phyloP scores from a whole-genome alignment of 2,888 invertebrate genomes.

The Cataglyphis altisquamis region DNA sequence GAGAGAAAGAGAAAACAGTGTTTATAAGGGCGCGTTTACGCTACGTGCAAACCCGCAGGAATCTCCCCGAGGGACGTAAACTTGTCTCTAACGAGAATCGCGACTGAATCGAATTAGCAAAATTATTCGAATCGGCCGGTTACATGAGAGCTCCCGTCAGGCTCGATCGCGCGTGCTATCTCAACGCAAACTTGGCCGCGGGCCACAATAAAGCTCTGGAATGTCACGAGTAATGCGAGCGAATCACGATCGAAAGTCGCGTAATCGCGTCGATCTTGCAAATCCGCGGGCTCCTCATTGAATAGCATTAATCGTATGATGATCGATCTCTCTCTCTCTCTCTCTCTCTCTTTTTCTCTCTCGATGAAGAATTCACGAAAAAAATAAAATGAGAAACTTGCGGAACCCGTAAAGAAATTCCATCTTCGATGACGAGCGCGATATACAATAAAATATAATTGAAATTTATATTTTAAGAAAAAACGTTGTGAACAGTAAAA shows the following conservation, averaged over 20 bases:
- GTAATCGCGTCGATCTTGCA: conserved; percentile 18
- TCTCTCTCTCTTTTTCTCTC: background rate
- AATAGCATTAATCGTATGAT: conserved; percentile 9
- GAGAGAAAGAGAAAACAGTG: background rate
- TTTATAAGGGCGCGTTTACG: conserved; percentile 13
- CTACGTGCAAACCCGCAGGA: background rate
- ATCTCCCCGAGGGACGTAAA: conserved; percentile 28
- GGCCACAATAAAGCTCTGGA: background rate
- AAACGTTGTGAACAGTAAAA: background rate
- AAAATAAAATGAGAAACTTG: conserved; percentile 2
- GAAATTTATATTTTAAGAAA: conserved; percentile 14
- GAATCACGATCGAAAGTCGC: conserved; percentile 5
- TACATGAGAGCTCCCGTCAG: background rate
- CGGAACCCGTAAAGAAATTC: conserved; percentile 13
- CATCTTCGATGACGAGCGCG: background rate
- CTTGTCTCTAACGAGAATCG: conserved; percentile 28
- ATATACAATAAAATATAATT: background rate
- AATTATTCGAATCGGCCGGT: conserved; percentile 34
- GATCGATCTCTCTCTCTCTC: background rate
- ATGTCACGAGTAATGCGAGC: conserved; percentile 21
- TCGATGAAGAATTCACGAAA: background rate
- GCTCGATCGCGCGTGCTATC: background rate
- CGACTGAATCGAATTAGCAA: conserved; percentile 30
- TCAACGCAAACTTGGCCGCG: background rate
- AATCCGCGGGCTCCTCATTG: conserved; percentile 14